Conservation (phyloP, 2,113 vertebrate species). For the Urocitellus parryii region DNA sequence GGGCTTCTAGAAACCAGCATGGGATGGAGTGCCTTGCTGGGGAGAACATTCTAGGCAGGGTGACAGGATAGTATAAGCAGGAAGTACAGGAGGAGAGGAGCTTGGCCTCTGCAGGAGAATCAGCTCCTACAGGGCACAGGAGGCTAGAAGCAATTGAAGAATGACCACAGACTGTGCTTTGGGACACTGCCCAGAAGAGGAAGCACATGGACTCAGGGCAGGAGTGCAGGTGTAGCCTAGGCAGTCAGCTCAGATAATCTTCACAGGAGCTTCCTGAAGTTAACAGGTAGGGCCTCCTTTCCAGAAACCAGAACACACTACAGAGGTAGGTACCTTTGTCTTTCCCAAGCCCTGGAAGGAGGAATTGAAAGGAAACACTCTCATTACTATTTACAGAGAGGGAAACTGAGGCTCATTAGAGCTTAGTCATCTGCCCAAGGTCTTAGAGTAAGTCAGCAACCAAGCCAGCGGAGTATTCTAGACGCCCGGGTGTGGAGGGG, state of each 20-base stretch:
- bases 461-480: constrained; percentile 50
- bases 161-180: background rate
- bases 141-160: background rate
- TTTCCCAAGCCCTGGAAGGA: constrained; percentile 31
- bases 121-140: background rate
- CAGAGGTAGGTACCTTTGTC: background rate
- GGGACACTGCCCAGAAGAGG: background rate
- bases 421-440: constrained; percentile 69
- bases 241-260: background rate
- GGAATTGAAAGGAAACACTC: constrained; percentile 29
- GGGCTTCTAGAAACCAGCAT: background rate
- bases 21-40: background rate
- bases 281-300: background rate
- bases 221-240: background rate
- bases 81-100: background rate
- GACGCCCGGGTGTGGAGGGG: background rate
- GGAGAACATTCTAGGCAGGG: background rate
- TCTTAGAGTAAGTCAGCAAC: constrained; percentile 55
- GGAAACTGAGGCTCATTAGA: constrained; percentile 79
- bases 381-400: constrained; percentile 63
- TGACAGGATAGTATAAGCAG: background rate
- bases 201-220: background rate
- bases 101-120: background rate
- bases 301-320: background rate
- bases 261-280: constrained; percentile 18